Conservation (phyloP, 1,140 invertebrate genomes). For the Lepidurus couesii region DNA sequence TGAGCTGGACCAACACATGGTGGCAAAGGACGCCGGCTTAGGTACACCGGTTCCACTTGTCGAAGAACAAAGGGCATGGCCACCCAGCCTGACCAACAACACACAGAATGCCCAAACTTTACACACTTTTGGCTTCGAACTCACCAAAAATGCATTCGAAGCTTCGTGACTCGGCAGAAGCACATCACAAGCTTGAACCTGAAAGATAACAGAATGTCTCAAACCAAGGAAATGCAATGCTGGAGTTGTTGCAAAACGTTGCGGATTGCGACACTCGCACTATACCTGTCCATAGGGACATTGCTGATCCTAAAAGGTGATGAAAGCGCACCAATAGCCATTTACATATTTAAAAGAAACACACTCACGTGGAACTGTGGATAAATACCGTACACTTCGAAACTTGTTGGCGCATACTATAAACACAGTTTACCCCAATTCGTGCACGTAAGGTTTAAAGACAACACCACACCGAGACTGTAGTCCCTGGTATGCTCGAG, state of each 20-base stretch:
- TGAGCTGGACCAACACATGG: not conserved
- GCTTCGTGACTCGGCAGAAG: not conserved
- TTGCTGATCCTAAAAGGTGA: no score
- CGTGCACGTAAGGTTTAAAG: not conserved
- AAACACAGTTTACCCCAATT: not conserved
- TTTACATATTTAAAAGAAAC: no score
- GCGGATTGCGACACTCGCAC: no score
- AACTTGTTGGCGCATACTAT: not conserved
- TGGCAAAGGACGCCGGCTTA: constrained; percentile 15
- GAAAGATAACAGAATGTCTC: no score
- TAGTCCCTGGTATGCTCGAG: not conserved
- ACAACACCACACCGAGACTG: not conserved
- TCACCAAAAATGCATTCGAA: not conserved
- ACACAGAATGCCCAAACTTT: not conserved
- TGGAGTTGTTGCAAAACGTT: no score
- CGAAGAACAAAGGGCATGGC: constrained; percentile 29
- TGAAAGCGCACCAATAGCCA: no score
- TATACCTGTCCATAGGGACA: no score
- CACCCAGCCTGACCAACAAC: constrained; percentile 1
- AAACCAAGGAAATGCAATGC: no score
- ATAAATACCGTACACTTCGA: not conserved
- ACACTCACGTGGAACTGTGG: no score
- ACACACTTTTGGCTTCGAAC: not conserved
- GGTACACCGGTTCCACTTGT: constrained; percentile 29
- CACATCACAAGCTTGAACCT: not conserved